A percentile compares a stretch with the other conserved stretches of the same genome.
phyloP scores from a whole-genome alignment of 2,797 vertebrate species.

The Spizella passerina region DNA sequence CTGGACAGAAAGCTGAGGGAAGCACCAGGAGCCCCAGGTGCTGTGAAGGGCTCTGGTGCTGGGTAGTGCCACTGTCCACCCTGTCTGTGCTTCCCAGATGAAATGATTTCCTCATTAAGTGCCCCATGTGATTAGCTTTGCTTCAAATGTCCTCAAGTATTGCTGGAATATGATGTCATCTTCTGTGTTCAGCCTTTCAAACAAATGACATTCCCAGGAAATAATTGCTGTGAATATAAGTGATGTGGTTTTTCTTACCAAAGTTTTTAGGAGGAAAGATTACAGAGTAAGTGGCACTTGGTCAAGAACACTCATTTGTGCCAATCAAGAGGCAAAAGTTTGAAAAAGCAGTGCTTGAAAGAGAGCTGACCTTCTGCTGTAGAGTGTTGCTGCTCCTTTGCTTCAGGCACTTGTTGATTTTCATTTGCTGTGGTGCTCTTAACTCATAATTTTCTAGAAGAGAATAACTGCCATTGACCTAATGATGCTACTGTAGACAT shows the following conservation, averaged over 20 bases:
- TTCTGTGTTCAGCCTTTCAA: neutral
- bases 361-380: neutral
- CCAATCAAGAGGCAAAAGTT: neutral
- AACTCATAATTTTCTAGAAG: conserved; percentile 58
- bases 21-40: neutral
- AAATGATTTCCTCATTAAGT: neutral
- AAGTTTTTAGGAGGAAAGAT: neutral
- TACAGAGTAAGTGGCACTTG: neutral
- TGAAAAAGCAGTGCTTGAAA: neutral
- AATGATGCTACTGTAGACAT: neutral
- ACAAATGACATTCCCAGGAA: conserved; percentile 8
- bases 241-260: neutral
- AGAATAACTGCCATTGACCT: conserved; percentile 45
- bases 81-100: neutral
- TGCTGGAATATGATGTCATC: neutral
- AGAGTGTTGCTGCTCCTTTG: conserved; percentile 8
- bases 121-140: neutral
- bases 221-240: conserved; percentile 3
- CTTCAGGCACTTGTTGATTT: conserved; percentile 53
- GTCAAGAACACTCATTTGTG: neutral
- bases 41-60: neutral
- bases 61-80: neutral
- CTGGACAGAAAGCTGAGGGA: neutral
- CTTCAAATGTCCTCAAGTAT: neutral
- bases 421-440: conserved; percentile 39